Conservation (phyloP, 2,888 invertebrate genomes). For the Andricus curvator region DNA sequence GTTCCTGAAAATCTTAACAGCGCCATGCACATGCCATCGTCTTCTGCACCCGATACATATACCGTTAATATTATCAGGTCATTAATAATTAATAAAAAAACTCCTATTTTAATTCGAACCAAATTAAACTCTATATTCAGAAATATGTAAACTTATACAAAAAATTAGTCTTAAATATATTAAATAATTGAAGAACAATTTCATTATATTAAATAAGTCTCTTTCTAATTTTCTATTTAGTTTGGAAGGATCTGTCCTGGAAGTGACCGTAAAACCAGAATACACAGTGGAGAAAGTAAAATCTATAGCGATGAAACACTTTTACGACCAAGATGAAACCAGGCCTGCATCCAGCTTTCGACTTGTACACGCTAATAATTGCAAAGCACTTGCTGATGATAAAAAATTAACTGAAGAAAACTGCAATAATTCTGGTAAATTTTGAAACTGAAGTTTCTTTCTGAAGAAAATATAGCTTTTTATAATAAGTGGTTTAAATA, state of each 20-base stretch:
- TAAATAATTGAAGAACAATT: background rate
- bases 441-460: background rate
- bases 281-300: slow-evolving; percentile 71
- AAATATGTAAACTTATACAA: too few species aligned
- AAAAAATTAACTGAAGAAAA: slow-evolving; percentile 65
- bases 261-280: slow-evolving; percentile 65
- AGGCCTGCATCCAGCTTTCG: slow-evolving; percentile 64
- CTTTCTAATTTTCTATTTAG: slow-evolving; percentile 54
- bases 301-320: slow-evolving; percentile 69
- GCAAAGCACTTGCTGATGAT: slow-evolving; percentile 67
- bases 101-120: too few species aligned
- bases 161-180: background rate
- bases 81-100: background rate
- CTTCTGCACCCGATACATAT: slow-evolving; percentile 65
- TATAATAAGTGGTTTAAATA: background rate
- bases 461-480: slow-evolving; percentile 19
- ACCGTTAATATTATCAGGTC: slow-evolving; percentile 72
- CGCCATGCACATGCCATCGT: slow-evolving; percentile 60
- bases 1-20: slow-evolving; percentile 63
- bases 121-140: too few species aligned
- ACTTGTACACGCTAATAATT: slow-evolving; percentile 66
- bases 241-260: slow-evolving; percentile 67
- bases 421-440: slow-evolving; percentile 67
- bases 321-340: slow-evolving; percentile 67
- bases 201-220: slow-evolving; percentile 20